Evolutionary conservation across 2,113 vertebrate genomes (phyloP), one percentile per base, ranked within the genome.

Genomic region (Pluvialis apricaria): DNA sequence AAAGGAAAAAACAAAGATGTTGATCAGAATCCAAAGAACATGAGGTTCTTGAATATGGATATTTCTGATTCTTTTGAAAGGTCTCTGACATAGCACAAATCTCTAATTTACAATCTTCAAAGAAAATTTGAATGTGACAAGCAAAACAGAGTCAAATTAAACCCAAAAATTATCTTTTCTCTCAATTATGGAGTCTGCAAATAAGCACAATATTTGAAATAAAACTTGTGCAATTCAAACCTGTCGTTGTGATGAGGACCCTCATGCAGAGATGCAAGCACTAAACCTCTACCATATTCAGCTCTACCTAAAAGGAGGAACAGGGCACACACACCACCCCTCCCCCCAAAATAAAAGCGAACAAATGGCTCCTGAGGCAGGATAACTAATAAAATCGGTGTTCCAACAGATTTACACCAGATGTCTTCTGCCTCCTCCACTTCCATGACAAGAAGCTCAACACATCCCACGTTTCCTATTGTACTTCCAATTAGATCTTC

Each of bases 11-110:
- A 49, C 40, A 89, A 24, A 89, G 52, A 72, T 82, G 88, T 54
- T 97, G 78, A 95, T 96, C 82, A 88, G 62, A 58, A 90, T 88
- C 84, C 77, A 91, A 78, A 88, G 81, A 95, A 95, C 62, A 65
- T 26, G 16, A 94, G 40, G 82, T 89, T 89, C 92, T 52, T 82
- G 49, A 79, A 96, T 87, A 90, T 55, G 32, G 42, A 47, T 94
- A 95, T 96, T 94, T 92, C 44, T 64, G 32, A 82, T 75, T 92
- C 54, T 82, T 80, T 77, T 91, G 78, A 91, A 92, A 95, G 79
- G 68, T 73, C 66, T 95, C 91, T 94, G 79, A 89, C 75, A 77
- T 49, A 79, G 61, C 61, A 92, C 25, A 89, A 65, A 79, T 82
- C 49, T 62, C 78, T 76, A 18, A 81, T 81, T 68, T 79, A 84